These are phyloP conservation scores for Catharus minimus DNA, from an alignment of 2,113 vertebrate genomes.

Conservation along the genomic window DNA sequence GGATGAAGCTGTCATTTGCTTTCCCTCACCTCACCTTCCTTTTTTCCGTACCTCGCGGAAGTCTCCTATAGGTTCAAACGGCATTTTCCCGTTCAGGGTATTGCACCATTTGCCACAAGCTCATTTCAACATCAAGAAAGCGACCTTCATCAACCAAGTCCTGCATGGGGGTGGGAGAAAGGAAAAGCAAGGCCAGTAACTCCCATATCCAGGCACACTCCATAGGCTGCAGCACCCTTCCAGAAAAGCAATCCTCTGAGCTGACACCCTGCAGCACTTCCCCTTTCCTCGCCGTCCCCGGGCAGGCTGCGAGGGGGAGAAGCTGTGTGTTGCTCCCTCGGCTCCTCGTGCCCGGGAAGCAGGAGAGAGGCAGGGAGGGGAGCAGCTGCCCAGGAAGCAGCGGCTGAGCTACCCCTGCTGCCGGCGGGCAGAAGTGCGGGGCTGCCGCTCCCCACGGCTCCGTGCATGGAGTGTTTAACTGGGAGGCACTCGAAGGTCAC, in stretches of 20 bases:
- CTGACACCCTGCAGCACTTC: not conserved
- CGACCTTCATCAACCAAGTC: not conserved
- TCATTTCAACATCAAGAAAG: not conserved
- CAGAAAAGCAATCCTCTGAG: not conserved
- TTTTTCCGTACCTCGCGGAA: not conserved
- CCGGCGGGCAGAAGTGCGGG: not conserved
- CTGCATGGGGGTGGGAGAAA: not conserved
- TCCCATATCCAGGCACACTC: not conserved
- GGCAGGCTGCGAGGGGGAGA: not conserved
- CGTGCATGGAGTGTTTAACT: not conserved
- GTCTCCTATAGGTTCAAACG: not conserved
- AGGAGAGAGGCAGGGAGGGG: not conserved
- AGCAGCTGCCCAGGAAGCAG: not conserved
- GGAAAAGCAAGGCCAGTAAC: not conserved
- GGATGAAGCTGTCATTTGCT: not conserved
- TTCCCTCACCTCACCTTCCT: not conserved
- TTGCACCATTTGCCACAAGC: not conserved
- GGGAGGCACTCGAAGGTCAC: not conserved
- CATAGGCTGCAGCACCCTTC: not conserved
- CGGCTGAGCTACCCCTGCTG: constrained; percentile 11
- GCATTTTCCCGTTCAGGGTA: not conserved
- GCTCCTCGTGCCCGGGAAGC: not conserved
- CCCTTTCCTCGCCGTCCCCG: not conserved
- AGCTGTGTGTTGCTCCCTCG: not conserved
- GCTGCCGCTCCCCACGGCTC: not conserved